Evolutionary conservation across 2,888 invertebrate genomes (phyloP).

Genomic region (Leptopilina syphax): DNA sequence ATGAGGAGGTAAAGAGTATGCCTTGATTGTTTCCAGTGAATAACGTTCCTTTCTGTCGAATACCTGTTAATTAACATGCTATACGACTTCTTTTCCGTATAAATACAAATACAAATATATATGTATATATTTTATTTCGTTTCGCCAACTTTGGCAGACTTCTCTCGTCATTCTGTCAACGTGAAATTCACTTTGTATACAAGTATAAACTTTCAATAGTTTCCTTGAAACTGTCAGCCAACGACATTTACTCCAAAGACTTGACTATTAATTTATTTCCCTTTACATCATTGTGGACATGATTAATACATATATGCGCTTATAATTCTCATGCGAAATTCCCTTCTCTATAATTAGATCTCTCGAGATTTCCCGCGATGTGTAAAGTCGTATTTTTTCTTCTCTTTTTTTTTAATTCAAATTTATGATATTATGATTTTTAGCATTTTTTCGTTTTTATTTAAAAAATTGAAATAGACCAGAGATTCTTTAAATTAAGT

Average conservation of each 20-base stretch:
- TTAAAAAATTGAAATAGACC: too few relatives aligned
- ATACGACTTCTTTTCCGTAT: constrained; percentile 27
- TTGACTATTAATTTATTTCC: constrained; percentile 27
- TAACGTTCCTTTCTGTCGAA: constrained; percentile 38
- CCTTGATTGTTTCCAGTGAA: constrained; percentile 35
- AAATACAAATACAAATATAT: too few relatives aligned
- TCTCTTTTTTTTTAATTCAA: background rate
- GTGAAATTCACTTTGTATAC: constrained; percentile 11
- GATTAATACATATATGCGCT: constrained; percentile 18
- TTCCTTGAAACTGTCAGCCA: constrained; percentile 36
- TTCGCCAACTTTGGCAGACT: constrained; percentile 21
- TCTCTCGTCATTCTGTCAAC: constrained; percentile 32
- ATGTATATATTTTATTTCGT: constrained; percentile 16
- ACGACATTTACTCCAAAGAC: constrained; percentile 15
- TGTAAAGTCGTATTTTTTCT: background rate
- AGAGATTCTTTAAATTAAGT: too few relatives aligned
- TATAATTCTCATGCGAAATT: constrained; percentile 22
- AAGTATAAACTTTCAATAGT: constrained; percentile 16
- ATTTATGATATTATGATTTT: too few relatives aligned
- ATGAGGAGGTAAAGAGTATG: constrained; percentile 25
- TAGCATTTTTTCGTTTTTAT: too few relatives aligned
- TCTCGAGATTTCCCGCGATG: constrained; percentile 19
- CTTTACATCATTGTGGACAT: constrained; percentile 21
- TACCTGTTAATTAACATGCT: constrained; percentile 38
- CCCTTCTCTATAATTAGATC: constrained; percentile 36